Base-by-base conservation (phyloP, 2,797 vertebrate genomes). In the Danio tinwini region DNA sequence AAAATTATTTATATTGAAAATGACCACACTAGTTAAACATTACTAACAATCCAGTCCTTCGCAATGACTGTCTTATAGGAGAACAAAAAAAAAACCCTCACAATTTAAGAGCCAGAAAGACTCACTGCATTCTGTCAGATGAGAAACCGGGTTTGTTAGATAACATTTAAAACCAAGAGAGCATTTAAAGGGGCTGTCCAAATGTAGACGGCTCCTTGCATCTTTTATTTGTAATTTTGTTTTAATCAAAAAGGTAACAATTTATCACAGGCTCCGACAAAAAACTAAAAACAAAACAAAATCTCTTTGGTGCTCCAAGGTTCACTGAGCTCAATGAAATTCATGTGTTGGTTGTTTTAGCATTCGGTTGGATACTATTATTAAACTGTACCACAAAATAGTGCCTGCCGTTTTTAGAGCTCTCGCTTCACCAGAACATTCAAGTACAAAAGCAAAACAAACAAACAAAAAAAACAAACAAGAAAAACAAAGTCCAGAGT, bases 381-480 rank as follows among this genome's bases (percentile, higher is more conserved):
- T 82, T 42, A 76, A 81, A 78, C 67, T 84, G 71, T 84, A 80
- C 82, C 85, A 80, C 63, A 82, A 76, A 80, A 50, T n/a, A 29
- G 37, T 29, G 69, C 42, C 72, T 55, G 71, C 70, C 61, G 55
- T 74, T 64, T 29, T 61, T n/a, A 69, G 69, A 80, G 49, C 74
- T 45, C 65, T 76, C 80, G 75, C 72, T 81, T 80, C 76, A 77
- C 61, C 64, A 68, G 64, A 80, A 90, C 65, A 62, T 89, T 91
- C 89, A 93, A 87, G 91, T 92, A 92, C 86, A 91, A 92, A 84
- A 84, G 7, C 82, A 63, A 84, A 62, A 44, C 29, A 47, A 47
- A 63, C 53, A 65, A 37, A 64, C 29, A 61, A 78, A 74, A 53
- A 50, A 87, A 81, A 63, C 63, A 90, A 89, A 87, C n/a, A 85